A percentile compares a stretch with the other conserved stretches of the same genome.
These are phyloP conservation scores for Macrotrachela quadricornifera DNA, from an alignment of 1,140 invertebrate species.

Conservation along the genomic window DNA sequence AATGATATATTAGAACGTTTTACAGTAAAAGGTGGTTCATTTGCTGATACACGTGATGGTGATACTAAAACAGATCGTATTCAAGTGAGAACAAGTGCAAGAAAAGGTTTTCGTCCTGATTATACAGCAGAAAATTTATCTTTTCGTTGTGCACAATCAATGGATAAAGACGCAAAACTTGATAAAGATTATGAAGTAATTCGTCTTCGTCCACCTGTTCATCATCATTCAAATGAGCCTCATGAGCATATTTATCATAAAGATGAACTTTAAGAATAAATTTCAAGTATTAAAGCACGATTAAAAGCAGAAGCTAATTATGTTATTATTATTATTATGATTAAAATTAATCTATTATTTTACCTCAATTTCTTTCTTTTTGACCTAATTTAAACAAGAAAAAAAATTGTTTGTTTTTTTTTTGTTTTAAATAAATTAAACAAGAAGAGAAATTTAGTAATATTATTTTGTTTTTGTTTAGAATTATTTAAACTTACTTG, in stretches of 20 bases:
- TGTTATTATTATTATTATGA: too few relatives aligned
- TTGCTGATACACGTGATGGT: constrained; percentile 12
- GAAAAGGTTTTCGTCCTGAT: constrained; percentile 6
- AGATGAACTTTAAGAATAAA: too few relatives aligned
- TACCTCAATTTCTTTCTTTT: too few relatives aligned
- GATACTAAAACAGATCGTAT: constrained; percentile 4
- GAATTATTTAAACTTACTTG: constrained; percentile 10
- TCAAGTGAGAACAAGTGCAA: background rate
- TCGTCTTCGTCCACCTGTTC: background rate
- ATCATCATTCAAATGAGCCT: background rate
- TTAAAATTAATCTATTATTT: too few relatives aligned
- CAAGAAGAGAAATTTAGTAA: too few relatives aligned
- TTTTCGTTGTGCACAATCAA: constrained; percentile 12
- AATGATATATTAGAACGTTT: background rate
- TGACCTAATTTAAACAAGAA: too few relatives aligned
- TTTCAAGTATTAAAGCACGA: too few relatives aligned
- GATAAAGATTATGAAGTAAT: background rate
- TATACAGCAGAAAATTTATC: constrained; percentile 13
- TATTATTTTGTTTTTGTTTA: background rate
- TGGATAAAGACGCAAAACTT: background rate
- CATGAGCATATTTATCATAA: background rate
- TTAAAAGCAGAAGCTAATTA: too few relatives aligned
- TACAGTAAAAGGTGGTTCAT: constrained; percentile 14
- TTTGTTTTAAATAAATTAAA: too few relatives aligned
- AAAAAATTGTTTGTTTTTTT: too few relatives aligned